Conservation (phyloP, 1,140 invertebrate genomes). For the Laodelphax striatellus region DNA sequence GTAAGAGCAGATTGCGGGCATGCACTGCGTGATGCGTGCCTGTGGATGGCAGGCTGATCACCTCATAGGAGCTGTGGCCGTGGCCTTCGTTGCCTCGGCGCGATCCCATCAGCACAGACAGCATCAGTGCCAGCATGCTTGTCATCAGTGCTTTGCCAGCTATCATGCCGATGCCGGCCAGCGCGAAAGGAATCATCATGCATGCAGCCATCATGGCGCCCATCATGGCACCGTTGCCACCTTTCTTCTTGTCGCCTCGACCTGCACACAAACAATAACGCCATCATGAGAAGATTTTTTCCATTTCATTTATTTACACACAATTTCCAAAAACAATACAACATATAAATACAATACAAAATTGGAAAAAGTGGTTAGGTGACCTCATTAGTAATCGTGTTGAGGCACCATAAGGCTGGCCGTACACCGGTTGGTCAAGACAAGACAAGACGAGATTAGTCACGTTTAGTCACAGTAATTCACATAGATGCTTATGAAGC, state of each 20-base stretch:
- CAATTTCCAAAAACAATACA: too few species aligned
- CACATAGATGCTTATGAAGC: too few species aligned
- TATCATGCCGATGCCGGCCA: conserved; percentile 47
- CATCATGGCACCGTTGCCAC: conserved; percentile 17
- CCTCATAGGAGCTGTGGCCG: conserved; percentile 23
- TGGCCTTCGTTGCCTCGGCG: conserved; percentile 27
- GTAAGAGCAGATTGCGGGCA: neutral
- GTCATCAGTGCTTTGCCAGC: conserved; percentile 76
- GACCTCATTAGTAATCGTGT: too few species aligned
- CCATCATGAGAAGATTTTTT: too few species aligned
- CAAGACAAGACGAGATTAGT: too few species aligned
- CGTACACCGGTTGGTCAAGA: too few species aligned
- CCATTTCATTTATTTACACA: too few species aligned
- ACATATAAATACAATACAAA: too few species aligned
- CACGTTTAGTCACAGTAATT: too few species aligned
- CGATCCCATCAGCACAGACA: conserved; percentile 36
- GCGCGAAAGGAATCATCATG: conserved; percentile 16
- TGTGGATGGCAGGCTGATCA: conserved; percentile 25
- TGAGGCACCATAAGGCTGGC: too few species aligned
- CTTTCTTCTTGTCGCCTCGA: conserved; percentile 15
- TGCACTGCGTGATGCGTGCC: conserved; percentile 19
- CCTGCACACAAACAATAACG: conserved; percentile 20
- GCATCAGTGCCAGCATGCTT: conserved; percentile 59
- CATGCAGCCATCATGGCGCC: conserved; percentile 10
- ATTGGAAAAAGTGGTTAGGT: too few species aligned